These are phyloP conservation scores for Stercorarius parasiticus DNA, from an alignment of 2,113 vertebrate genomes.

Conservation along the genomic window DNA sequence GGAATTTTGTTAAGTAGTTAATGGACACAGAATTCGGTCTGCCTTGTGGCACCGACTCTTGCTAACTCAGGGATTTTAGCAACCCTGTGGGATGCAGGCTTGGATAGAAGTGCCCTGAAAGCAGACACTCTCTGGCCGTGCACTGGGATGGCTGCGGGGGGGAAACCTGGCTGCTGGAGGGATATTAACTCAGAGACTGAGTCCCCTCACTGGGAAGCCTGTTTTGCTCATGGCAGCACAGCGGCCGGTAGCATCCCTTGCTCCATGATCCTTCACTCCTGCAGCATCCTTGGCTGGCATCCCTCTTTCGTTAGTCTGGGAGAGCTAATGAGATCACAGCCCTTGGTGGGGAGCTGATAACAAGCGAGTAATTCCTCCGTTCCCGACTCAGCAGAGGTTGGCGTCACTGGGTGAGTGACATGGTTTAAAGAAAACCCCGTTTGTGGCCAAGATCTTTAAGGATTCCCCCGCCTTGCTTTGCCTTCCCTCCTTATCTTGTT, in stretches of 20 bases:
- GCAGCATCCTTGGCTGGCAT: background rate
- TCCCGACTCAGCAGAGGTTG: background rate
- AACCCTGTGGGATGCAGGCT: background rate
- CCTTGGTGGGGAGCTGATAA: background rate
- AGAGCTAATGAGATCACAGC: background rate
- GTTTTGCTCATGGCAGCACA: background rate
- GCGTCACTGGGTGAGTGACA: background rate
- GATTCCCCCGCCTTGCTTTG: background rate
- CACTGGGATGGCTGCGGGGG: background rate
- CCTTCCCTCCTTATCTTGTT: background rate
- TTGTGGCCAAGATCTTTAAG: background rate
- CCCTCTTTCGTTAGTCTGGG: background rate
- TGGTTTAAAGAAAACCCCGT: background rate
- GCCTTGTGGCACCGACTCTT: background rate
- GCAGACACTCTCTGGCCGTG: background rate
- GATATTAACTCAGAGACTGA: background rate
- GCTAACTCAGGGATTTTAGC: constrained; percentile 27
- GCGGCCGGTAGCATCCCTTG: background rate
- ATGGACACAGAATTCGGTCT: constrained; percentile 14
- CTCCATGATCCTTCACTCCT: background rate
- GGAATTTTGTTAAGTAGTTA: constrained; percentile 56
- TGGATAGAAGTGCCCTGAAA: background rate
- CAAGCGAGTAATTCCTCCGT: background rate
- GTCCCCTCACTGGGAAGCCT: fast-evolving
- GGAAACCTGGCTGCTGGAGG: background rate